These are phyloP conservation scores for Ceryle rudis DNA, from an alignment of 2,797 vertebrate genomes.

Conservation along the genomic window DNA sequence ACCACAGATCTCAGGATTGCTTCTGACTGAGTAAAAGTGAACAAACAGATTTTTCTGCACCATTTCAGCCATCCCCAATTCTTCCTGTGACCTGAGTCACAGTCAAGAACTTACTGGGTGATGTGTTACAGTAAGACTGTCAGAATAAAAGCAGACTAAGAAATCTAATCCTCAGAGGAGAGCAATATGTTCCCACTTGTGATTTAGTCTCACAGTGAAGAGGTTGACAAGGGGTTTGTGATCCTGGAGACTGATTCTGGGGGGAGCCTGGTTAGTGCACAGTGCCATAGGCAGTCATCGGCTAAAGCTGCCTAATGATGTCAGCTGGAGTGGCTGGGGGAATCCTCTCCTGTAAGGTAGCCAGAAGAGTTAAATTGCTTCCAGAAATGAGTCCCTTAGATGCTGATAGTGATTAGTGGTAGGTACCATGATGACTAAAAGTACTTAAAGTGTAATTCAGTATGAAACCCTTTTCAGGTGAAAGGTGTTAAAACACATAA, in stretches of 20 bases:
- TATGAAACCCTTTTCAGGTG: not conserved
- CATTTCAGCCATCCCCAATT: not conserved
- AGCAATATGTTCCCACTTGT: conserved; percentile 33
- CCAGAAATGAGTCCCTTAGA: conserved; percentile 25
- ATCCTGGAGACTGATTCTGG: not conserved
- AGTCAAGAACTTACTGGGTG: not conserved
- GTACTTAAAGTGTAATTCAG: not conserved
- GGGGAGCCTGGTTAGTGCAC: not conserved
- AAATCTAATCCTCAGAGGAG: conserved; percentile 13
- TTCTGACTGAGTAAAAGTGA: not conserved
- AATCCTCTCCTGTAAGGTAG: not conserved
- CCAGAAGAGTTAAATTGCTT: conserved; percentile 6
- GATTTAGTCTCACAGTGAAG: conserved; percentile 6
- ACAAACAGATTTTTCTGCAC: not conserved
- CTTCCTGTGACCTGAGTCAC: not conserved
- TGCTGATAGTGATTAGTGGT: conserved; percentile 16
- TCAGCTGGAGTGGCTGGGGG: not conserved
- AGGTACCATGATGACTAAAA: not conserved
- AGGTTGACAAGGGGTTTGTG: conserved; percentile 15
- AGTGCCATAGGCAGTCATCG: not conserved
- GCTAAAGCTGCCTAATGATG: conserved; percentile 22
- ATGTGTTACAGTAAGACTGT: not conserved
- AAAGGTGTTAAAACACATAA: not conserved
- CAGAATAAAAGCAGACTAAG: conserved; percentile 18
- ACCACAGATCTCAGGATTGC: not conserved